These are phyloP conservation scores for Tympanoctomys barrerae DNA, from an alignment of 2,797 vertebrate species.

Conservation along the genomic window DNA sequence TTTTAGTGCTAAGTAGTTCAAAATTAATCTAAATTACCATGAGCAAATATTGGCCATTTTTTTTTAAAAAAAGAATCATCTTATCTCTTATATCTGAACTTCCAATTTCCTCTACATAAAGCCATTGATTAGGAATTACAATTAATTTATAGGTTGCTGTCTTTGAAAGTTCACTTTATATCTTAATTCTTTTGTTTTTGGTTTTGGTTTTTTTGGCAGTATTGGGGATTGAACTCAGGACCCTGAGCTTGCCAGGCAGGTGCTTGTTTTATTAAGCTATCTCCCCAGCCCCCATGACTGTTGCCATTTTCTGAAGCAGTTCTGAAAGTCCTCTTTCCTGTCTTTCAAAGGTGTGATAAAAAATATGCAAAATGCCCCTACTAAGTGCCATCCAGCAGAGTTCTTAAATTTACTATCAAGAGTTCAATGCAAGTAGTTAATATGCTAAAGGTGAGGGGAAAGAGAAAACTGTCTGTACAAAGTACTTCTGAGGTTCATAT, in stretches of 20 bases:
- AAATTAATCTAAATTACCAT: neutral
- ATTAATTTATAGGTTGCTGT: neutral
- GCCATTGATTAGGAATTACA: conserved; percentile 15
- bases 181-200: too few species aligned
- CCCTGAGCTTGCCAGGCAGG: too few species aligned
- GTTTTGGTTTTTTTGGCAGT: too few species aligned
- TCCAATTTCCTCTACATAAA: conserved; percentile 17
- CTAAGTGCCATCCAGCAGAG: neutral
- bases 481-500: neutral
- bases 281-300: too few species aligned
- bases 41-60: neutral
- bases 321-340: too few species aligned
- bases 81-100: neutral
- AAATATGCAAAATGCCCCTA: too few species aligned
- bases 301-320: too few species aligned
- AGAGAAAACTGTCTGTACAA: neutral
- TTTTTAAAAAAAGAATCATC: neutral
- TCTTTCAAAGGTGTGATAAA: too few species aligned
- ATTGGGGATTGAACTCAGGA: too few species aligned
- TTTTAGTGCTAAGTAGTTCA: neutral
- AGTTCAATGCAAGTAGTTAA: neutral
- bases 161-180: neutral
- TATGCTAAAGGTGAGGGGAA: neutral
- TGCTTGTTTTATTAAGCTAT: too few species aligned
- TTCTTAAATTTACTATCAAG: neutral